Evolutionary conservation across 2,888 invertebrate genomes (phyloP), one percentile per base, ranked within the genome.

Genomic region (Acleris cristana): DNA sequence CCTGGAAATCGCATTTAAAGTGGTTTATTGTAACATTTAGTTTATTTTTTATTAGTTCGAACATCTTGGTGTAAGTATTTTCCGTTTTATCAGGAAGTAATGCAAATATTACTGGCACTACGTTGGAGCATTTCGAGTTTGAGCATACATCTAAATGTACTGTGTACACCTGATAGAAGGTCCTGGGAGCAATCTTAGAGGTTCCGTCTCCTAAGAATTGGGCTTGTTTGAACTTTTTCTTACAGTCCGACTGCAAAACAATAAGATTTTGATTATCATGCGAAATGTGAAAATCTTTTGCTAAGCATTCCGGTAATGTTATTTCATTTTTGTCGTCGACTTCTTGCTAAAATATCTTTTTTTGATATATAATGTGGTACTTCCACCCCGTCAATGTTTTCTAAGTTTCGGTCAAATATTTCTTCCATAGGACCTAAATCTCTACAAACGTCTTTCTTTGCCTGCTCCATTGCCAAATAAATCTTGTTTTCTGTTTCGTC

Each of bases 181-280:
- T 26, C 23, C 52, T 52, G 52, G 52, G 45, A 57, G 57, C 26
- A 10, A n/a, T 57, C 45, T 48, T 57, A 57, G 48, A 56, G 8
- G 48, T 48, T 26, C 57, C 57, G 45, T 57, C 57, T n/a, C 57
- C 57, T 2, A 57, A 57, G 18, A n/a, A 57, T 48, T 48, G 57
- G 12, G 57, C 30, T 23, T 48, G 45, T 48, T 57, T 48, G 16
- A 57, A 45, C 18, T 57, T 45, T 45, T 45, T 16, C 57, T 57
- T 26, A 23, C 57, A 19, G 21, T 56, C n/a, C 44, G 40, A 23
- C 48, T 57, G 57, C 57, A 57, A 57, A 57, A 57, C 18, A 57
- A 23, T 48, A 57, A 57, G 45, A 57, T 57, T 57, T n/a, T 48
- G 45, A 26, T 57, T 26, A 16, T 40, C 45, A 48, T 57, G 26